Evolutionary conservation across 1,140 invertebrate genomes (phyloP).

Genomic region (Aphis craccivora): DNA sequence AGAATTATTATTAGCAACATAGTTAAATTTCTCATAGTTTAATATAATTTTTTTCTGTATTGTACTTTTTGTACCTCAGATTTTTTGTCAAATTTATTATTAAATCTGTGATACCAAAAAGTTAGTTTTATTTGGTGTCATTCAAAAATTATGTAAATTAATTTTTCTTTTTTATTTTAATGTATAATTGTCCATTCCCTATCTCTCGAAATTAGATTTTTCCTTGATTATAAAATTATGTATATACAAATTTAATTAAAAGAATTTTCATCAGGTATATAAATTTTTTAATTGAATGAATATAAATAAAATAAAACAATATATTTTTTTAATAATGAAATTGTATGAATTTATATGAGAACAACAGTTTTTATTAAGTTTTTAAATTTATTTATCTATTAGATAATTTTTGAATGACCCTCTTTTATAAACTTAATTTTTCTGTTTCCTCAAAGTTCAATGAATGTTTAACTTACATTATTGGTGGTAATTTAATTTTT

Average conservation of each 20-base stretch:
- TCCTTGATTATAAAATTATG: background rate
- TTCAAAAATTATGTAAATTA: constrained; percentile 56
- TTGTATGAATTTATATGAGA: constrained; percentile 23
- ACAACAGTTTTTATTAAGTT: constrained; percentile 25
- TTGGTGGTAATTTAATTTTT: constrained; percentile 20
- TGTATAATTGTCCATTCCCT: constrained; percentile 34
- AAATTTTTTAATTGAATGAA: constrained; percentile 12
- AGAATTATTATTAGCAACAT: constrained; percentile 29
- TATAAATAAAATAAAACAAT: background rate
- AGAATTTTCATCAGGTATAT: background rate
- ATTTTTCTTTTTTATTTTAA: background rate
- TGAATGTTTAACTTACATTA: constrained; percentile 27
- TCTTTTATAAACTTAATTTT: constrained; percentile 1
- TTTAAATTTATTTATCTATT: constrained; percentile 20
- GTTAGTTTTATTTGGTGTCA: constrained; percentile 49
- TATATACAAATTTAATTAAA: constrained; percentile 9
- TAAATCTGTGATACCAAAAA: constrained; percentile 49
- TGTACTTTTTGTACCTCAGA: constrained; percentile 43
- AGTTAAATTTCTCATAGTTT: constrained; percentile 57
- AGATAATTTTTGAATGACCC: constrained; percentile 52
- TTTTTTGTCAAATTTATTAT: constrained; percentile 48
- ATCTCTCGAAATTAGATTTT: background rate
- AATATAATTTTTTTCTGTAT: constrained; percentile 45
- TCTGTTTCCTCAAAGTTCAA: background rate
- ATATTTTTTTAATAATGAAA: constrained; percentile 24